phyloP scores from a whole-genome alignment of 2,888 invertebrate species.

The Ochropacha duplaris region DNA sequence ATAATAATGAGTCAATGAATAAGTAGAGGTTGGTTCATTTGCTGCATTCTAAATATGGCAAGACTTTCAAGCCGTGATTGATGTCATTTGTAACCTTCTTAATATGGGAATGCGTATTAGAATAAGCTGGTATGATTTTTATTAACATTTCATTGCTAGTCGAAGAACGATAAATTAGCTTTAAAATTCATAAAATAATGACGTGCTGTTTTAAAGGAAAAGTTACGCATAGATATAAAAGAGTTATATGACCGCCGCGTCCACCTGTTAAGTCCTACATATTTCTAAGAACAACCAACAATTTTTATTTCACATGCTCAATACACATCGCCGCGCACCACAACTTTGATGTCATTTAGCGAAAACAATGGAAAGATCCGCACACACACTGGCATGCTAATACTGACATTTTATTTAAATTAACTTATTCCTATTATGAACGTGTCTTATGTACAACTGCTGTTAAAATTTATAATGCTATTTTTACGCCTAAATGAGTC shows the following conservation, averaged over 20 bases:
- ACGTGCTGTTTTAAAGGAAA: conserved; percentile 14
- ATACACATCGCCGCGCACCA: conserved; percentile 68
- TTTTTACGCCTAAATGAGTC: conserved; percentile 77
- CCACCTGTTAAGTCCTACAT: conserved; percentile 48
- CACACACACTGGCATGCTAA: conserved; percentile 68
- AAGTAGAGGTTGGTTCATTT: conserved; percentile 17
- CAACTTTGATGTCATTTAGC: conserved; percentile 82
- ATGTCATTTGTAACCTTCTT: conserved; percentile 18
- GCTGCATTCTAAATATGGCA: conserved; percentile 32
- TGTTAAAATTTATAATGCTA: conserved; percentile 76
- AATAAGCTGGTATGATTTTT: conserved; percentile 41
- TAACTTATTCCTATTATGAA: conserved; percentile 75
- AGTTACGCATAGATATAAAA: conserved; percentile 14
- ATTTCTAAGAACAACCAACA: conserved; percentile 65
- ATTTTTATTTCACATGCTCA: conserved; percentile 74
- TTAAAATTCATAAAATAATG: not conserved
- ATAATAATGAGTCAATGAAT: conserved; percentile 19
- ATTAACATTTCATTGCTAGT: conserved; percentile 40
- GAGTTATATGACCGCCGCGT: conserved; percentile 22
- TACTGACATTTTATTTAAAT: conserved; percentile 76
- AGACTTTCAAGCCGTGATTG: conserved; percentile 30
- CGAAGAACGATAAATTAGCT: conserved; percentile 10
- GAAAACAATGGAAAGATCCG: conserved; percentile 80
- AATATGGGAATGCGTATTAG: conserved; percentile 32
- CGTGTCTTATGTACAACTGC: conserved; percentile 66